Evolutionary conservation across 2,113 vertebrate genomes (phyloP).

Genomic region (Callopanchax toddi): DNA sequence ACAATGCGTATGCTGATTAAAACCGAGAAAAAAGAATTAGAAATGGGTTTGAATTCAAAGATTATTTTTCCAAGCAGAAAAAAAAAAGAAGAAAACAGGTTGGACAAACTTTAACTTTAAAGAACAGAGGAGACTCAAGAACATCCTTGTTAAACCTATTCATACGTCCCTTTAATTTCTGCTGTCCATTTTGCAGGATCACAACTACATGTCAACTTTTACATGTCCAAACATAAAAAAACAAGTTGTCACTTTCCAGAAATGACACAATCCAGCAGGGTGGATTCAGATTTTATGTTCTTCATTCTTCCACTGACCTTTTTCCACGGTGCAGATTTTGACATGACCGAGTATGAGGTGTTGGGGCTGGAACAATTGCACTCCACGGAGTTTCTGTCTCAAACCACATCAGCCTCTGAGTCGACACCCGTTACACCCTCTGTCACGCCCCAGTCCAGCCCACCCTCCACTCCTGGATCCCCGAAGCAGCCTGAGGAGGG

Average conservation of each 20-base stretch:
- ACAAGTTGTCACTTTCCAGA: constrained; percentile 1
- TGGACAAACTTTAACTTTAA: no score
- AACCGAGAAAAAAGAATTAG: no score
- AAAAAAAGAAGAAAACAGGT: no score
- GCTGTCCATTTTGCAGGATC: no score
- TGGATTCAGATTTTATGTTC: constrained; percentile 6
- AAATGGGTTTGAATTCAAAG: not conserved
- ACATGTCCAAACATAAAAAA: constrained; percentile 5
- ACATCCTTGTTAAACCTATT: no score
- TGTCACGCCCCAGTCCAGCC: constrained; percentile 45
- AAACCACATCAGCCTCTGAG: constrained; percentile 39
- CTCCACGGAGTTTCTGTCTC: constrained; percentile 51
- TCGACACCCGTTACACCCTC: constrained; percentile 38
- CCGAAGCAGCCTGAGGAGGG: constrained; percentile 58
- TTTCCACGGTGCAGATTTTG: constrained; percentile 77
- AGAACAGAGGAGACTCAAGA: no score
- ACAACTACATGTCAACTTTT: not conserved
- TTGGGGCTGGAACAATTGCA: constrained; percentile 71
- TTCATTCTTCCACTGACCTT: constrained; percentile 42
- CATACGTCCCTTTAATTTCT: not conserved
- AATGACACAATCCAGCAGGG: constrained; percentile 1
- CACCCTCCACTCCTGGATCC: constrained; percentile 43
- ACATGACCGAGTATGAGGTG: constrained; percentile 80
- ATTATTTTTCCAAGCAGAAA: no score
- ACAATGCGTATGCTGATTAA: not conserved